Evolutionary conservation across 2,113 vertebrate genomes (phyloP).

Genomic region (Accipiter cooperii): DNA sequence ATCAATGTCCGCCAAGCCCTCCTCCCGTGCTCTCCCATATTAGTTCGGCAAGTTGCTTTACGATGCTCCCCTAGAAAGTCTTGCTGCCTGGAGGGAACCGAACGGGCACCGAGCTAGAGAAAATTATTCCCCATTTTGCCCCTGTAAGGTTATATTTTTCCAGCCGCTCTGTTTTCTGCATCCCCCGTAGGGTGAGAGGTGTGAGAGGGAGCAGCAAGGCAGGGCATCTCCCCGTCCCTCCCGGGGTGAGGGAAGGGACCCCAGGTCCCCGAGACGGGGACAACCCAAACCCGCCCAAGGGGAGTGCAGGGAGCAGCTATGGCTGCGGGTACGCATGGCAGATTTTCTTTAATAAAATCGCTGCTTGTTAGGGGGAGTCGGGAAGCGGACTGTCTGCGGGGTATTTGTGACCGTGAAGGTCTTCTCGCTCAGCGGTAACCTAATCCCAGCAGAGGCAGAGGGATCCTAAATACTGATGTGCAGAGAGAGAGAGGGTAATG

Average conservation of each 20-base stretch:
- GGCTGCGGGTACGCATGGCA: background rate
- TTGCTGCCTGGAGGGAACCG: background rate
- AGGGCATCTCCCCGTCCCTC: background rate
- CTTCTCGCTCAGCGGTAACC: background rate
- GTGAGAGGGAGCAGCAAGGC: background rate
- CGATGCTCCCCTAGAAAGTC: background rate
- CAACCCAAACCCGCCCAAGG: background rate
- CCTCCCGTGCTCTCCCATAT: background rate
- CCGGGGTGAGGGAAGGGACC: background rate
- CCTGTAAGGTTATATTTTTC: background rate
- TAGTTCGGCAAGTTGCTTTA: background rate
- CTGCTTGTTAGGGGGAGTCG: background rate
- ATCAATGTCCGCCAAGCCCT: background rate
- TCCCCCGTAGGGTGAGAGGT: background rate
- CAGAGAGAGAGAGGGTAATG: background rate
- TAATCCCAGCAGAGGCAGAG: background rate
- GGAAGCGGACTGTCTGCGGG: background rate
- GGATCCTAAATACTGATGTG: background rate
- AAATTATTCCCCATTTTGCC: background rate
- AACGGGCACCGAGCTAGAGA: background rate
- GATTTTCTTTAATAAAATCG: background rate
- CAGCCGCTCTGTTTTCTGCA: background rate
- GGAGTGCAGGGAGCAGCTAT: background rate
- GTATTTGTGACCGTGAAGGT: background rate
- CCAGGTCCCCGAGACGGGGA: rapidly evolving